Conservation (phyloP, 2,113 vertebrate species). For the Hippocampus guttulatus region DNA sequence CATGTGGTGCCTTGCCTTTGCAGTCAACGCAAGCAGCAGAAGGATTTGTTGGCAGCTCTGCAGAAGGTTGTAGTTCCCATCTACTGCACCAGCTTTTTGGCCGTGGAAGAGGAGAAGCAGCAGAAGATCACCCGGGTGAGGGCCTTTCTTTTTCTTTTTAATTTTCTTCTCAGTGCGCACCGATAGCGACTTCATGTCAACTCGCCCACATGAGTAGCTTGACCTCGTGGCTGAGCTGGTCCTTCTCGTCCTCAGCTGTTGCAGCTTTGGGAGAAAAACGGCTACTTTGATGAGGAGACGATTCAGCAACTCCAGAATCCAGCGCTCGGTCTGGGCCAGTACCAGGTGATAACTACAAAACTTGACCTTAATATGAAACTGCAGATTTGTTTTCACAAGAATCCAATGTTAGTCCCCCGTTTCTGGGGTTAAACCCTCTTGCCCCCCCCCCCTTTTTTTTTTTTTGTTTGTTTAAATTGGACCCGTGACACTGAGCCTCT, state of each 20-base stretch:
- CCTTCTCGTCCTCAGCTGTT: conserved; percentile 73
- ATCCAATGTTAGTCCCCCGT: too few relatives aligned
- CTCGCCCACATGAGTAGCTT: background rate
- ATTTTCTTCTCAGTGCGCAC: too few relatives aligned
- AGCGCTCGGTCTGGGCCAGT: conserved; percentile 91
- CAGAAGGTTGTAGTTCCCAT: conserved; percentile 98
- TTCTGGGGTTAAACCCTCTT: too few relatives aligned
- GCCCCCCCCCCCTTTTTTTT: too few relatives aligned
- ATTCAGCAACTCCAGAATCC: conserved; percentile 97
- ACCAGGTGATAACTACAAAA: conserved; percentile 76
- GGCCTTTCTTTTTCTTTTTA: background rate
- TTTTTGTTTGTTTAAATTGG: too few relatives aligned
- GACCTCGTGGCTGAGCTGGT: background rate
- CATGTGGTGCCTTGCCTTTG: conserved; percentile 2
- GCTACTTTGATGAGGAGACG: conserved; percentile 93
- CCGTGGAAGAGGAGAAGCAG: conserved; percentile 96
- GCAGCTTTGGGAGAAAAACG: conserved; percentile 97
- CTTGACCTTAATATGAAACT: background rate
- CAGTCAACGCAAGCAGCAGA: conserved; percentile 94
- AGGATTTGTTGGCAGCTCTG: conserved; percentile 90
- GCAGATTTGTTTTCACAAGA: background rate
- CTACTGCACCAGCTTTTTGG: conserved; percentile 95
- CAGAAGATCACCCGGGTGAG: conserved; percentile 93
- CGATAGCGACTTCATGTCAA: background rate
- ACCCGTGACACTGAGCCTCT: background rate